Conservation (phyloP, 2,888 invertebrate species). For the Griposia aprilina region DNA sequence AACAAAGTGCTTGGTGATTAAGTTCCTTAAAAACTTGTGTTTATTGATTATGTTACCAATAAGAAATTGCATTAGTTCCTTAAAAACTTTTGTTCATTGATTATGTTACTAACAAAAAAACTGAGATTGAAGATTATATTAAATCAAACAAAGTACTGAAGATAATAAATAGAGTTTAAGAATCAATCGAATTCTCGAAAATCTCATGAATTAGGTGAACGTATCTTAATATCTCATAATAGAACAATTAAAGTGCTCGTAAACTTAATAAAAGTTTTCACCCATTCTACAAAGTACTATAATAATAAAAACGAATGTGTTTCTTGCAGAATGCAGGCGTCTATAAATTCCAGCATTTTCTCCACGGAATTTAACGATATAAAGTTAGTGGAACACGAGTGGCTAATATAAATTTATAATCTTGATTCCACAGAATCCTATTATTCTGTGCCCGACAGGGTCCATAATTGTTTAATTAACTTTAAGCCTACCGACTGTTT, state of each 20-base stretch:
- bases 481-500: no score
- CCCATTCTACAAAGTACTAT: constrained; percentile 22
- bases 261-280: constrained; percentile 27
- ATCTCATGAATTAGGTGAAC: neutral
- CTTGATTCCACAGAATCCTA: neutral
- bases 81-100: neutral
- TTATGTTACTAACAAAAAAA: no score
- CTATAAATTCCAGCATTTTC: constrained; percentile 12
- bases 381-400: constrained; percentile 8
- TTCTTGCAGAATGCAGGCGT: constrained; percentile 10
- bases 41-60: no score
- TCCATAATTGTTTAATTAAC: no score
- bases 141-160: no score
- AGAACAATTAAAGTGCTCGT: constrained; percentile 29
- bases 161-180: neutral
- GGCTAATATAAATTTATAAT: neutral
- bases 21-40: neutral
- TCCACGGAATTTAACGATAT: constrained; percentile 16
- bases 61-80: neutral
- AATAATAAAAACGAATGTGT: constrained; percentile 29
- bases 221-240: constrained; percentile 4
- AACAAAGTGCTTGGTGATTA: neutral
- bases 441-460: no score
- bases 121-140: no score
- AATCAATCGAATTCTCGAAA: neutral